These are phyloP conservation scores for Cydia amplana DNA, from an alignment of 1,140 invertebrate genomes.

Conservation along the genomic window DNA sequence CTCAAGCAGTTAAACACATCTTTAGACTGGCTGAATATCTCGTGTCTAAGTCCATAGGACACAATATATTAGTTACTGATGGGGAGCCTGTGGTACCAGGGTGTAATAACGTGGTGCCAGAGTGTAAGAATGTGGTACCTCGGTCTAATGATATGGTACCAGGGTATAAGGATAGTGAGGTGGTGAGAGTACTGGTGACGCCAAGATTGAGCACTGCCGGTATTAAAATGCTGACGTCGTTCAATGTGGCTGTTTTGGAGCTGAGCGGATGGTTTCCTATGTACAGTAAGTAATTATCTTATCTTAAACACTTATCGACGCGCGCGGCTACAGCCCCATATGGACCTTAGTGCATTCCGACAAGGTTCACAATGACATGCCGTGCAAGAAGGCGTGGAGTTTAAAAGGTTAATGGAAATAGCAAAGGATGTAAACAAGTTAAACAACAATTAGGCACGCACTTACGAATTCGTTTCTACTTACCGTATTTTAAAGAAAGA, in stretches of 20 bases:
- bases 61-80: slow-evolving; percentile 85
- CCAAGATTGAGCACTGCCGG: slow-evolving; percentile 80
- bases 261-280: slow-evolving; percentile 84
- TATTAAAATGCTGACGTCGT: slow-evolving; percentile 78
- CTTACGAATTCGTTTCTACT: no score
- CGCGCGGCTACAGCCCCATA: no score
- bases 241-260: slow-evolving; percentile 84
- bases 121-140: neutral
- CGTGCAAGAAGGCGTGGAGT: no score
- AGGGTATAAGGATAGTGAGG: slow-evolving; percentile 50
- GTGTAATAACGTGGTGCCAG: neutral
- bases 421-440: no score
- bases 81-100: slow-evolving; percentile 57
- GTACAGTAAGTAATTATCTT: slow-evolving; percentile 30
- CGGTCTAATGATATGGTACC: slow-evolving; percentile 32
- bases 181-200: slow-evolving; percentile 83
- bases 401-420: no score
- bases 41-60: slow-evolving; percentile 81
- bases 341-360: no score
- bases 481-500: no score
- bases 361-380: no score
- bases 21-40: slow-evolving; percentile 80
- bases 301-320: slow-evolving; percentile 21
- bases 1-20: slow-evolving; percentile 59
- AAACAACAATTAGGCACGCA: no score